Base-by-base conservation (phyloP, 1,140 invertebrate genomes). In the Cherax quadricarinatus region DNA sequence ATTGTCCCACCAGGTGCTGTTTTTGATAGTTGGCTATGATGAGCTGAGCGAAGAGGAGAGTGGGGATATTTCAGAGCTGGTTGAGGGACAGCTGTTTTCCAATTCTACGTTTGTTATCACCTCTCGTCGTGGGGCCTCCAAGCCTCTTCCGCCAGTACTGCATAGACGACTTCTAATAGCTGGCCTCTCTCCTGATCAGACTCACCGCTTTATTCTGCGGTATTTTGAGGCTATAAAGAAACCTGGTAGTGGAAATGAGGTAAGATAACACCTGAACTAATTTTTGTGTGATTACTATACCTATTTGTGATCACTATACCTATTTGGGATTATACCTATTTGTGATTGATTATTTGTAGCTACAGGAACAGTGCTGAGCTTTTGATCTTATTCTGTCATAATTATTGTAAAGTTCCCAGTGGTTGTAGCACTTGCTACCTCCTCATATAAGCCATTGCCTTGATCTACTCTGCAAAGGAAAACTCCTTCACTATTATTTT, bases 31-130 rank as follows among this genome's bases (percentile, higher is more conserved):
- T 60, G 85, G 85, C 3, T 87, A 78, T 78, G 85, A 87, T 78
- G 85, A 87, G 51, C 48, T 87, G 66, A 87, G 66, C 14, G 85
- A 87, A 66, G 85, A 87, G 48, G 91, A 94, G 91, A 91, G 96
- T 16, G 95, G 95, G 4, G 96, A 96, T 93, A 95, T 96, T 0
- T 93, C 95, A 24, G 96, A 96, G 85, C 94, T 96, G 0, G 91
- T 96, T 18, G 96, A 96, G 86, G 96, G 96, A 12, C 95, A 95
- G 75, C 91, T 96, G 30, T 96, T 96, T 92, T 96, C 96, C 0
- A 95, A 96, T 86, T 95, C 95, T 24, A 95, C 96, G 80, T 94
- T 96, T 12, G 93, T 96, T 51, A 94, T 96, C 24, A 96, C 96
- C 12, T 96, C 96, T 62, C 95, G 95, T 21, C 94, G 94, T 30